phyloP scores from a whole-genome alignment of 2,888 invertebrate species.

The Drosophila trichaetosa region DNA sequence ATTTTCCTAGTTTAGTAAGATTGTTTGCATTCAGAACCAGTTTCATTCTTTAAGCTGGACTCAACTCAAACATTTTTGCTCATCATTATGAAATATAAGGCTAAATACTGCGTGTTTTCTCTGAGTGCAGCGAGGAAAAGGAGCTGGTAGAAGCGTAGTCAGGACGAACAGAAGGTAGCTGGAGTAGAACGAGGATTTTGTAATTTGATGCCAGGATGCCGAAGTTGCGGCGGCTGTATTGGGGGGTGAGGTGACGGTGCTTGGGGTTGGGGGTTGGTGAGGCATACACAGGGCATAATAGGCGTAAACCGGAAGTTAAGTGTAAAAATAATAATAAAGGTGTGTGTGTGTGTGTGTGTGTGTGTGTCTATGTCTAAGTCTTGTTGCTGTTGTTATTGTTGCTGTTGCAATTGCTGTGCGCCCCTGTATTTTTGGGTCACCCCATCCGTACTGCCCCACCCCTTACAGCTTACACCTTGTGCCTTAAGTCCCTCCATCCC shows the following conservation, averaged over 20 bases:
- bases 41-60: not conserved
- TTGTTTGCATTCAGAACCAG: not conserved
- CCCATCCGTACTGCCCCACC: not conserved
- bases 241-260: not conserved
- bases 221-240: constrained; percentile 5
- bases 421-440: constrained; percentile 40
- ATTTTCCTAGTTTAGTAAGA: not conserved
- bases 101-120: not conserved
- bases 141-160: constrained; percentile 11
- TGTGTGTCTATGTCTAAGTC: constrained; percentile 28
- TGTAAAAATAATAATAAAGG: constrained; percentile 82
- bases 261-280: constrained; percentile 1
- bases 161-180: constrained; percentile 23
- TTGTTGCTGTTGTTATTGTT: constrained; percentile 32
- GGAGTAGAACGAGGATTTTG: constrained; percentile 56
- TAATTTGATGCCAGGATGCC: constrained; percentile 73
- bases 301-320: constrained; percentile 81
- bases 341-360: constrained; percentile 44
- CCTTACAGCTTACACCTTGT: not conserved
- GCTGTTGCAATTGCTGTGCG: constrained; percentile 42
- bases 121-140: not conserved
- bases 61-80: not conserved
- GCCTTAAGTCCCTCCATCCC: constrained; percentile 11
- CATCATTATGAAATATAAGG: not conserved
- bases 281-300: constrained; percentile 58